phyloP scores from a whole-genome alignment of 2,113 vertebrate species.

The Theropithecus gelada region DNA sequence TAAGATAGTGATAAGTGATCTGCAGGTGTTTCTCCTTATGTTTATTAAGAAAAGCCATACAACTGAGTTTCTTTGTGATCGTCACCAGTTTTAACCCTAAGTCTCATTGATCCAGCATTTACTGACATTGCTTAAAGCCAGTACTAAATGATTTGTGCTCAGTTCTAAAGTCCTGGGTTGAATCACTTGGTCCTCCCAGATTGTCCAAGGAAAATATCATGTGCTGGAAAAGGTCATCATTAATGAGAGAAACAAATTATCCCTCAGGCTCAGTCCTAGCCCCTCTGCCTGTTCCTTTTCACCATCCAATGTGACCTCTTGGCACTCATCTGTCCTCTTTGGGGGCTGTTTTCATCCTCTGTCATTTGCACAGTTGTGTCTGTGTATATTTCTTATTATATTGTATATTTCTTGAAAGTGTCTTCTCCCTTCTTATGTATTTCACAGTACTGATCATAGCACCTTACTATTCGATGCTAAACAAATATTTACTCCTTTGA shows the following conservation, averaged over 20 bases:
- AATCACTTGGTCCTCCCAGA: neutral
- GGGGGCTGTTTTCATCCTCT: neutral
- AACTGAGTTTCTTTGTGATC: neutral
- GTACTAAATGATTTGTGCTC: neutral
- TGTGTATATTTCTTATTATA: neutral
- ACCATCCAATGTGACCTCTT: neutral
- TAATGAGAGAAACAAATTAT: neutral
- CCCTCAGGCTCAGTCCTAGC: neutral
- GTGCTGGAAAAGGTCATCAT: neutral
- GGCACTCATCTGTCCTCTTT: neutral
- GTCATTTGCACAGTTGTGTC: neutral
- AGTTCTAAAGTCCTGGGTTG: neutral
- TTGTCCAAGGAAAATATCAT: neutral
- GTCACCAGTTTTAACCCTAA: neutral
- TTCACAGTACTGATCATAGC: neutral
- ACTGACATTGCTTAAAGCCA: conserved; percentile 22
- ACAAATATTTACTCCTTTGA: neutral
- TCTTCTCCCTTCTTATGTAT: neutral
- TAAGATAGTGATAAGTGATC: neutral
- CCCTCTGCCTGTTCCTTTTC: neutral
- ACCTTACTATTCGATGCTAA: neutral
- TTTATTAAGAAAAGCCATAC: neutral
- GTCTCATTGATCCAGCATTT: neutral
- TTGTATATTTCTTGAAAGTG: neutral
- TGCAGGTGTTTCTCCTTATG: neutral